Evolutionary conservation across 2,113 vertebrate genomes (phyloP), one percentile per base, ranked within the genome.

Genomic region (Microcebus ravelobensis): DNA sequence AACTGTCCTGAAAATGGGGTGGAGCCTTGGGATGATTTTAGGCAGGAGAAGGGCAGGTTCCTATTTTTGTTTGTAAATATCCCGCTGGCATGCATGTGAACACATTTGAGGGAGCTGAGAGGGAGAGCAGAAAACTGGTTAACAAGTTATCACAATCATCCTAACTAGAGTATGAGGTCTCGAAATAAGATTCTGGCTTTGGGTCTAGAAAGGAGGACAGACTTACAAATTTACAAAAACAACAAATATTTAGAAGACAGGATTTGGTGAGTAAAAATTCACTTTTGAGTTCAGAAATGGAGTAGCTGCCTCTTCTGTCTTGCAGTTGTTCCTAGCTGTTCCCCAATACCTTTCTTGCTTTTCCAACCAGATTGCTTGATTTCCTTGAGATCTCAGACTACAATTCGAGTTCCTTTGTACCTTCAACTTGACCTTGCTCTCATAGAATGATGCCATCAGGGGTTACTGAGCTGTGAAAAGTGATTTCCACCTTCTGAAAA

Each of bases 31-130:
- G 57, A 8, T 71, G 57, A 8, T 6, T 21, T 39, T n/a, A 9
- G 27, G 77, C 36, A 59, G 29, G 55, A 52, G 27, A 29, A 5
- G 6, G 0, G 2, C 14, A 25, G 36, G 7, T 15, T 36, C 17
- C 34, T 9, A 0, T 8, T 55, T 57, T 8, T 68, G 21, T 68
- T 39, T 57, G 13, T 52, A 84, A 92, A 50, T 15, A 11, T 14
- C 4, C 68, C 14, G 0, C 5, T 0, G 0, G 34, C 11, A 20
- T 20, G 3, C 45, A 1, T 27, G n/a, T 34, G 45, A 17, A n/a
- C 21, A 17, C 34, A 23, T 31, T 29, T 36, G 67, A 57, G 29
- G 50, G 59, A 63, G 8, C n/a, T 20, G 2, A 23, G 4, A 12
- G 15, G 11, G 52, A 20, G 3, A 25, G 14, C 12, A 13, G 4